These are phyloP conservation scores for Sebastes vulpes DNA, from an alignment of 2,797 vertebrate species.

Conservation along the genomic window DNA sequence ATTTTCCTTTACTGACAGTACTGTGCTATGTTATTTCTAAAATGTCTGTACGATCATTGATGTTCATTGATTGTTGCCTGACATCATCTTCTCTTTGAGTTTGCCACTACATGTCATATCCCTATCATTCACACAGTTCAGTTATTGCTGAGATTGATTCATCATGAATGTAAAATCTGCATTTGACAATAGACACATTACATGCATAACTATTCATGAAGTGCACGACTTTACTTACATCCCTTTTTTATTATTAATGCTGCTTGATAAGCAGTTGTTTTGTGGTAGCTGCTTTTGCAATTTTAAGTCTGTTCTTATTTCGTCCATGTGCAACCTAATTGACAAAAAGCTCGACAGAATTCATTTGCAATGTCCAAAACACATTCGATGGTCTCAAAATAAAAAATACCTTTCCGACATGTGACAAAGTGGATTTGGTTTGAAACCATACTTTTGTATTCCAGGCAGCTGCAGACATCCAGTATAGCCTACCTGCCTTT, in stretches of 20 bases:
- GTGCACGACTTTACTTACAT: background rate
- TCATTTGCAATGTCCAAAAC: background rate
- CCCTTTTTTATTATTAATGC: background rate
- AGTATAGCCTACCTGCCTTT: background rate
- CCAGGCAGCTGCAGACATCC: background rate
- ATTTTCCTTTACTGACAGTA: background rate
- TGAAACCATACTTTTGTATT: background rate
- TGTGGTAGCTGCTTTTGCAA: background rate
- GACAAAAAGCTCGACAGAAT: background rate
- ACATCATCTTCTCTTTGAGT: background rate
- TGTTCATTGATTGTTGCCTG: background rate
- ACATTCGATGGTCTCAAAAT: background rate
- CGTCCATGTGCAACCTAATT: background rate
- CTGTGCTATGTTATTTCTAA: background rate
- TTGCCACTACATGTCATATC: background rate
- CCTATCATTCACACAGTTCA: background rate
- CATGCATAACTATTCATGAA: background rate
- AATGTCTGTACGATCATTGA: background rate
- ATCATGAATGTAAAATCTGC: background rate
- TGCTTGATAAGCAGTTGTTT: background rate
- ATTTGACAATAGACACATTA: background rate
- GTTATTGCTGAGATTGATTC: background rate
- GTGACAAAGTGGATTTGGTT: conserved; percentile 16
- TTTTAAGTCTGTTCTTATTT: background rate
- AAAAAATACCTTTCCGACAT: background rate